Conservation (phyloP, 2,888 invertebrate genomes). For the Hymenopus coronatus region DNA sequence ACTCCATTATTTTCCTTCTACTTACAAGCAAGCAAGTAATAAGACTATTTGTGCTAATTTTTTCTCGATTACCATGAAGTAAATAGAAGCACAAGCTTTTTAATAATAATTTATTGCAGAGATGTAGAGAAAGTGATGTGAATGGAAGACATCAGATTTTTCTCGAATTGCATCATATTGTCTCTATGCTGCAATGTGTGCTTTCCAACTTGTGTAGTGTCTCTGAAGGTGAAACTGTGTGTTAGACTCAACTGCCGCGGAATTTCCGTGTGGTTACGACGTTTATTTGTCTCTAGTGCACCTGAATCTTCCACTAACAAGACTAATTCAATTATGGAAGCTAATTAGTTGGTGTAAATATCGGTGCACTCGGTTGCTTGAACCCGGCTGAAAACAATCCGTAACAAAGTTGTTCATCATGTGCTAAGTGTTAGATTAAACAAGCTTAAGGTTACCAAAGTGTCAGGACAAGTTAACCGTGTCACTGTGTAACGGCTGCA, state of each 20-base stretch:
- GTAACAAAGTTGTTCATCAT: background rate
- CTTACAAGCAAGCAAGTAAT: no score
- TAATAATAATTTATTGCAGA: no score
- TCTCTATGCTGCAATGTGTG: no score
- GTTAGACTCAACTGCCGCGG: background rate
- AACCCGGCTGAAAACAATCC: background rate
- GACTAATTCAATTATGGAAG: background rate
- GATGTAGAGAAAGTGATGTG: no score
- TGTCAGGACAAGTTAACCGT: background rate
- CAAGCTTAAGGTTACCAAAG: background rate
- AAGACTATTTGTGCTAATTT: no score
- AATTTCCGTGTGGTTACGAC: background rate
- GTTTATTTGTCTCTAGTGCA: background rate
- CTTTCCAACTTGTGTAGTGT: no score
- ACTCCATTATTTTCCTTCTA: no score
- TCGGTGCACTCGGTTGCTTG: background rate
- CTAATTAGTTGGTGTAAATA: background rate
- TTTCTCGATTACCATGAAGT: no score
- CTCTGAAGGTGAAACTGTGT: no score
- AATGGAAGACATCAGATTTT: no score
- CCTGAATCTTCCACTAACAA: background rate
- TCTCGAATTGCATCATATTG: no score
- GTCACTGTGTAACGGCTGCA: background rate
- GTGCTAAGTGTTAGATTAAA: background rate
- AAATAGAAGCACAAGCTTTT: no score